Base-by-base conservation (phyloP, 2,797 vertebrate genomes). In the Erpetoichthys calabaricus region DNA sequence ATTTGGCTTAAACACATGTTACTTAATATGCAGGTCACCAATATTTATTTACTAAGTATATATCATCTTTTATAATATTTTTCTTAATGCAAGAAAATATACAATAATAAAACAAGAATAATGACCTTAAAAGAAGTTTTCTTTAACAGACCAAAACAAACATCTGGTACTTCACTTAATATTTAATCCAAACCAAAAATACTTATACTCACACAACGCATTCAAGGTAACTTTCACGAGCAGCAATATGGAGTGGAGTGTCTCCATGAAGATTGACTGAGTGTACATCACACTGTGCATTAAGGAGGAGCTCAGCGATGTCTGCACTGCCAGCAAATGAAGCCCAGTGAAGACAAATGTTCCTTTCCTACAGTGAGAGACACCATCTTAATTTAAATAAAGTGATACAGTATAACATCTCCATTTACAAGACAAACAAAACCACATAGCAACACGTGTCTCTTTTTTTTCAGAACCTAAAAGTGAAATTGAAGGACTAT, bases 261-360 rank as follows among this genome's bases (percentile, higher is more conserved):
- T 95, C 92, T 45, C 92, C 92, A 0, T 94, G 92, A 66, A 90
- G 70, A 73, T 96, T 96, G 1, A 91, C 85, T 0, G 88, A 87
- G 0, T 88, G 67, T 1, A 96, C 83, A 41, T 91, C 89, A 1
- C 90, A 95, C 59, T 87, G 90, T 0, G 92, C 81, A 1, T 95
- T 92, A 54, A 96, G 76, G 45, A 96, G 80, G 52, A 94, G 79
- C 74, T 94, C 89, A 0, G 91, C 90, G 1, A 95, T 95, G 52
- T 94, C 90, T 0, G 89, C 88, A 0, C 87, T 89, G 52, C 92
- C 92, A 0, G 92, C 91, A 55, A 94, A 96, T 3, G 91, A 91
- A 0, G 92, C 92, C 92, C 92, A 96, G 79, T 94, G 92, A 59
- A 91, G 71, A 64, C 90, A 94, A 57, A 95, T 89, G n/a, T 95